Evolutionary conservation across 2,888 invertebrate species (phyloP), one percentile per base, ranked within the genome.

Genomic region (Mesorhabditis sp.): DNA sequence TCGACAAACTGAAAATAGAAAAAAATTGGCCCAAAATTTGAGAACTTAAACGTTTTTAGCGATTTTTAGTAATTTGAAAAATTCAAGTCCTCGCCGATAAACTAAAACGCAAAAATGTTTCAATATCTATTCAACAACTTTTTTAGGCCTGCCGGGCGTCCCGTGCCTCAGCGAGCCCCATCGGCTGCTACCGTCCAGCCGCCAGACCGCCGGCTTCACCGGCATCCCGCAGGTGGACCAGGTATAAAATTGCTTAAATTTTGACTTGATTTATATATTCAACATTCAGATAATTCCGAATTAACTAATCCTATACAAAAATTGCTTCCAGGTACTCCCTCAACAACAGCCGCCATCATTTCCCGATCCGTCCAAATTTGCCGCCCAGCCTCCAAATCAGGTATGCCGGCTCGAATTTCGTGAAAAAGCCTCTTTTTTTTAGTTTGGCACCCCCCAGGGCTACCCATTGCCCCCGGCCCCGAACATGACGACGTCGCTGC

Each of bases 301-400:
- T 28, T 28, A 28, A 28, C 1, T 28, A 28, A 2, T 28, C 28
- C 28, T 28, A 28, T 28, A 28, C 28, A 50, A n/a, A 13, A 50
- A 50, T 50, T 13, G 7, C n/a, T 50, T 50, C 41, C 41, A 62
- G 28, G 63, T 62, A 6, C 7, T 15, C 15, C 28, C 63, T 15
- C 6, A 7, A 15, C 63, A 10, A 3, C n/a, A 62, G 7, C n/a
- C n/a, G 1, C 58, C 76, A 0, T 72, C 76, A 41, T 84, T 84
- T 75, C 84, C 84, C 5, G 80, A 81, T 71, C 84, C 84, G 15
- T 79, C 74, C 42, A 78, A 82, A 66, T 82, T 84, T 67, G 71
- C 70, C 10, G 28, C 74, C 4, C 65, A 15, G 7, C 7, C 41
- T 7, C 63, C 58, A 50, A 7, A 7, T 62, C 63, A 62, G 63